phyloP scores from a whole-genome alignment of 2,888 invertebrate genomes.

The Torymus texanus region DNA sequence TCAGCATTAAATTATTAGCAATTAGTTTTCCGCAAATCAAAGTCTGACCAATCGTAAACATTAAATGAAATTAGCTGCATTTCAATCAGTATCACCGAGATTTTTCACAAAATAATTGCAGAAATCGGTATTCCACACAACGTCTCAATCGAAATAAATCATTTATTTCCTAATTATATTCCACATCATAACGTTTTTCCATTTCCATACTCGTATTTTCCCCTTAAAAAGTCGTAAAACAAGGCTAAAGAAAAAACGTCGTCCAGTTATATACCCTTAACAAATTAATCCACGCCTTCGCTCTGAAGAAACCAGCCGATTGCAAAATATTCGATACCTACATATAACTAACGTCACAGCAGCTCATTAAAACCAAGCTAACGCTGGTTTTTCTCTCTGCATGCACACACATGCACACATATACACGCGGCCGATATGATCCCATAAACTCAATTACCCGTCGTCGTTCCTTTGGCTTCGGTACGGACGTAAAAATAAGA shows the following conservation, averaged over 20 bases:
- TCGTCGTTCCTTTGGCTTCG: slow-evolving; percentile 35
- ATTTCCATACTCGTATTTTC: not conserved
- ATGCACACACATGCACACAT: not conserved
- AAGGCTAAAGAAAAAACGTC: too few species aligned
- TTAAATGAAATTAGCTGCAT: too few species aligned
- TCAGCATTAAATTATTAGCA: too few species aligned
- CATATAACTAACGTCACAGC: too few species aligned
- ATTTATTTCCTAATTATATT: not conserved
- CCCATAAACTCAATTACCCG: slow-evolving; percentile 37
- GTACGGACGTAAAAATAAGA: too few species aligned
- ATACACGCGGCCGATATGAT: slow-evolving; percentile 8
- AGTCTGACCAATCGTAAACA: too few species aligned
- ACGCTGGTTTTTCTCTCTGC: not conserved
- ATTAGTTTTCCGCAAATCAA: too few species aligned
- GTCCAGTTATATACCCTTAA: not conserved
- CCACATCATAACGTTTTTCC: not conserved
- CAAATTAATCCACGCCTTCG: not conserved
- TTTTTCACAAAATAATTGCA: not conserved
- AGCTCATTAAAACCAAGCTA: slow-evolving; percentile 4
- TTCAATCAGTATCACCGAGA: too few species aligned
- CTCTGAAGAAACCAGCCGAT: not conserved
- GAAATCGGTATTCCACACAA: too few species aligned
- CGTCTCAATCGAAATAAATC: not conserved
- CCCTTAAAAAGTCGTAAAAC: not conserved
- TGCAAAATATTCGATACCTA: not conserved